Base-by-base conservation (phyloP, 2,113 vertebrate genomes). In the Eurystomus gularis region DNA sequence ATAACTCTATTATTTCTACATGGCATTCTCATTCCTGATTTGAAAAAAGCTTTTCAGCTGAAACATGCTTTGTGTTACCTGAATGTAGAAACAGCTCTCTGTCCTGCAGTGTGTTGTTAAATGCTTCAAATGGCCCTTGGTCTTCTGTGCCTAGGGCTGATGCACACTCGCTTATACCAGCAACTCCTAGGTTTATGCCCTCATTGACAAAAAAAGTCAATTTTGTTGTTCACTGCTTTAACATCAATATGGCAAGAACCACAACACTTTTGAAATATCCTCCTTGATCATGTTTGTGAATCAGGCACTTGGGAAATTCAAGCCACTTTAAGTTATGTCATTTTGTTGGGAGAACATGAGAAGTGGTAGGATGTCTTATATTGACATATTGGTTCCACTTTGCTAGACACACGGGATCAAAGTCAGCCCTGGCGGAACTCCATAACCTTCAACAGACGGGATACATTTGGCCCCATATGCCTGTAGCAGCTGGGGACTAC, bases 351-450 rank as follows among this genome's bases (percentile, higher is more conserved):
- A 86, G 68, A 88, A 82, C 40, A 87, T 91, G 73, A 95, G 57
- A 92, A 87, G 81, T 33, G 91, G 83, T 58, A 73, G 80, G 77
- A 94, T 58, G 60, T 61, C 77, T 92, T 61, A 58, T 69, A 96
- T 44, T 90, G 96, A 92, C 92, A 88, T 95, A 95, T 75, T 81
- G 96, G 95, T 96, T 94, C 95, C 90, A 92, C 90, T 96, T 82
- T 93, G 73, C 66, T 77, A 94, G 77, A 93, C 91, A 89, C 61
- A 82, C 31, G 9, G 70, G 83, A 96, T 92, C 95, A 96, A 94
- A 96, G 92, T 94, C 86, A 93, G 91, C 84, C 70, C 91, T 93
- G 93, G 91, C n/a, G 0, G 82, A 95, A 94, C 88, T 94, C 94
- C 88, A 91, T 66, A 93, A 95, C 93, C 91, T 95, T 94, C 88